Evolutionary conservation across 30 jellyfish, hydroid and myxozoan species (phyloP), one percentile per base, ranked within the genome.

Genomic region (Rhopilema esculentum): DNA sequence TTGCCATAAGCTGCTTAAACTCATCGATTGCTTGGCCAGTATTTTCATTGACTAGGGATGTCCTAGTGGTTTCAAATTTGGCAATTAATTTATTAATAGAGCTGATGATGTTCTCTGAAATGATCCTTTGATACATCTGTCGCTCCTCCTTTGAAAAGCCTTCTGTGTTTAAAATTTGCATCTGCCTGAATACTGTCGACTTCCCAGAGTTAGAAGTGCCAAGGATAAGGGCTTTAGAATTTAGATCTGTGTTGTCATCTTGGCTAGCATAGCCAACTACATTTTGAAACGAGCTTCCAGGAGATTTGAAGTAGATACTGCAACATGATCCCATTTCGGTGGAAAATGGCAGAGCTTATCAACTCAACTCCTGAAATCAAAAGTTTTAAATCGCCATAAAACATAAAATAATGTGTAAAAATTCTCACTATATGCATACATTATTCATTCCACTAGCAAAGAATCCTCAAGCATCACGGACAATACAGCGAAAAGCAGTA

Each of bases 201-300:
- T 88, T 88, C 25, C 96, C 96, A n/a, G 88, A 78, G 78, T 88
- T 88, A 9, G 91, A 80, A n/a, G 96, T 88, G 27, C 96, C 96
- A 28, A 88, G 88, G 2, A 88, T 77, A n/a, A 88, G 84, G 32
- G 78, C 64, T 19, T 78, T 78, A 16, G 96, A 61, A 21, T 51
- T 31, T 25, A 16, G 24, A n/a, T 20, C 79, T 62, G 88, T 16
- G 21, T 77, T 24, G 20, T 25, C 30, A 22, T 4, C 16, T 21
- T 32, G 22, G 66, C 50, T 53, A 0, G 78, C 25, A 61, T 19
- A 31, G 25, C 15, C 29, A 0, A 69, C 19, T 30, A 78, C 68
- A 19, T 32, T 61, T 29, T 64, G 63, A 19, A 65, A 53, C 12
- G 88, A 27, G 71, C 77, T 78, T 62, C 69, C 27, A 7, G 88